Conservation (phyloP, 2,113 vertebrate genomes). For the Poeciliopsis occidentalis region DNA sequence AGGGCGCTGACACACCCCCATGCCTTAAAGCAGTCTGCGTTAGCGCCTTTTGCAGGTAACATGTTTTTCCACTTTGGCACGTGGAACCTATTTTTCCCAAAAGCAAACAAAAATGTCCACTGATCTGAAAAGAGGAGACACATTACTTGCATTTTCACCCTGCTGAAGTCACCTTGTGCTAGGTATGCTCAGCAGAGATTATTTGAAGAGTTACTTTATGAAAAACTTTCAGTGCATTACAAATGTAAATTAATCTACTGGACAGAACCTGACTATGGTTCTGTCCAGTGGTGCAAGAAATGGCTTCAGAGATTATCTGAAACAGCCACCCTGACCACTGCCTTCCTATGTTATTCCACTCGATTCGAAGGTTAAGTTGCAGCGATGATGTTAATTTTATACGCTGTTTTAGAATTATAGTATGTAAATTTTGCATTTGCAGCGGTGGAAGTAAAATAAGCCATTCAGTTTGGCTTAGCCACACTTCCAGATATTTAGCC, state of each 20-base stretch:
- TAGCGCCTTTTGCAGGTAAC: background rate
- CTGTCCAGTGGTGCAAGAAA: background rate
- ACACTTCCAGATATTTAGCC: no score
- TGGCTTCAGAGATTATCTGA: background rate
- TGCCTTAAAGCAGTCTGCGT: background rate
- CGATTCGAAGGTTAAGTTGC: no score
- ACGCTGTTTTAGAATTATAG: no score
- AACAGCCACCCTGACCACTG: no score
- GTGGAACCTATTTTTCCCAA: background rate
- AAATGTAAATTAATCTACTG: background rate
- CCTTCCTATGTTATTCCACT: no score
- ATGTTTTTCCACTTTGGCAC: background rate
- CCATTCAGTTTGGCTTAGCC: no score
- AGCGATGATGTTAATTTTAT: no score
- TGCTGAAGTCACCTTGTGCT: background rate
- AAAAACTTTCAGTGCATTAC: background rate
- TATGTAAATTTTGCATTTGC: no score
- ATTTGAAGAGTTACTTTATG: background rate
- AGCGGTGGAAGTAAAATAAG: no score
- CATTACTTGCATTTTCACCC: background rate
- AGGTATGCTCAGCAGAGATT: background rate
- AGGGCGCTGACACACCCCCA: background rate
- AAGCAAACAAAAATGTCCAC: background rate
- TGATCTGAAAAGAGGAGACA: background rate
- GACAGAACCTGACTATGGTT: background rate